Conservation (phyloP, 2,888 invertebrate genomes). For the Chromoteleia sp. region DNA sequence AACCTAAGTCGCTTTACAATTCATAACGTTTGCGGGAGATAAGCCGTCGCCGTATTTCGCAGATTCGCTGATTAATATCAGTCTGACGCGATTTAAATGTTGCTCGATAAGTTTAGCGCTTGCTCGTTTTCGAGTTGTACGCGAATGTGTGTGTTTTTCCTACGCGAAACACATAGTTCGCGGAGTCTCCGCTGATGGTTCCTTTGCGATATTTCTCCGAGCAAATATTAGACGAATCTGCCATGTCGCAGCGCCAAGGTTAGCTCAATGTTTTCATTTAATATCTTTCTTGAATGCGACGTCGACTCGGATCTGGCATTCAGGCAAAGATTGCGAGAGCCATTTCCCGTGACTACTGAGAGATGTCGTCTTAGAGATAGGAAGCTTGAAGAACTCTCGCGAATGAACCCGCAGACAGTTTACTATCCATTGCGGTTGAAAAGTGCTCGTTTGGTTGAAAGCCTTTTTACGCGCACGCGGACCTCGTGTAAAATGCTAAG, state of each 20-base stretch:
- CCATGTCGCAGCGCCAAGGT: slow-evolving; percentile 48
- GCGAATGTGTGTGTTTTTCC: too few relatives aligned
- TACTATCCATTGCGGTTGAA: slow-evolving; percentile 62
- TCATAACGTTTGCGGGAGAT: slow-evolving; percentile 12
- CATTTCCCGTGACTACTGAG: slow-evolving; percentile 82
- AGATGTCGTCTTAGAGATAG: slow-evolving; percentile 83
- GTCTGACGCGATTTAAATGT: slow-evolving; percentile 41
- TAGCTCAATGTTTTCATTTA: slow-evolving; percentile 83
- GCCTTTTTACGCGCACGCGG: slow-evolving; percentile 42
- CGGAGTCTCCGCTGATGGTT: slow-evolving; percentile 76
- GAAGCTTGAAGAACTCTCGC: slow-evolving; percentile 70
- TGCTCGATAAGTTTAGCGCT: slow-evolving; percentile 19
- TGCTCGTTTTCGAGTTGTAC: slow-evolving; percentile 1
- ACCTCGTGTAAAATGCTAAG: slow-evolving; percentile 35
- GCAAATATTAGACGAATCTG: slow-evolving; percentile 81
- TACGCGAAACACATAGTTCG: slow-evolving; percentile 3
- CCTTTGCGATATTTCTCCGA: slow-evolving; percentile 82
- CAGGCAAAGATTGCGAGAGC: slow-evolving; percentile 82
- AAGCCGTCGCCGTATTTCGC: background rate
- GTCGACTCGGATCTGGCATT: slow-evolving; percentile 77
- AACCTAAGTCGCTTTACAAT: background rate
- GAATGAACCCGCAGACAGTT: slow-evolving; percentile 69
- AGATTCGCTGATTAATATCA: slow-evolving; percentile 18
- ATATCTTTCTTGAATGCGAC: slow-evolving; percentile 80
- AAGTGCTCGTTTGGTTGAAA: slow-evolving; percentile 67